phyloP scores from a whole-genome alignment of 2,888 invertebrate species.

The Latrodectus elegans region DNA sequence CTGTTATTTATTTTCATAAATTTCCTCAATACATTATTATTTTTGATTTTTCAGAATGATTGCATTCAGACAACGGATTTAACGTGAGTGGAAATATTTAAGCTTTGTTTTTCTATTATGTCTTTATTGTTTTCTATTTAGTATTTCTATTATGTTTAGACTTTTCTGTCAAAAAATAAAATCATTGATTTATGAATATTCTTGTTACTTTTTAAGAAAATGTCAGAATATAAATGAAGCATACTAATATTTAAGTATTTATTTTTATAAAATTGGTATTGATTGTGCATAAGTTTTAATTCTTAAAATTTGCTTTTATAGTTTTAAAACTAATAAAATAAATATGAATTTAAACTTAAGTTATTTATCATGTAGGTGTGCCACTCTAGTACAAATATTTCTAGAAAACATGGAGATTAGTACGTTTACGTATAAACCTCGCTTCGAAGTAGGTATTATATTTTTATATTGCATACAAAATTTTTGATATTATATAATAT shows the following conservation, averaged over 20 bases:
- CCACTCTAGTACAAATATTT: conserved; percentile 52
- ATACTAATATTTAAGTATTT: no score
- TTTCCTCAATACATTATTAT: no score
- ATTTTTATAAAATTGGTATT: no score
- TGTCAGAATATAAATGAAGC: no score
- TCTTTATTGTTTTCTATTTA: not conserved
- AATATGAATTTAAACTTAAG: no score
- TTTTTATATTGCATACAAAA: no score
- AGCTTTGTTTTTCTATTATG: not conserved
- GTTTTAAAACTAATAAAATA: not conserved
- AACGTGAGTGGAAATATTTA: conserved; percentile 25
- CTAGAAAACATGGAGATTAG: conserved; percentile 60
- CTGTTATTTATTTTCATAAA: no score
- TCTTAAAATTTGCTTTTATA: not conserved
- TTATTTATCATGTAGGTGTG: conserved; percentile 32
- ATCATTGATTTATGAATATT: no score
- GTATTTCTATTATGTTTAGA: not conserved
- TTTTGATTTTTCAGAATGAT: conserved; percentile 33
- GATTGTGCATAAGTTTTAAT: no score
- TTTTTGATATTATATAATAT: no score
- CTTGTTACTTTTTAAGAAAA: no score
- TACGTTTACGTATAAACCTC: conserved; percentile 44
- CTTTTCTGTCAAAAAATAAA: no score
- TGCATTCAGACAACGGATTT: conserved; percentile 27
- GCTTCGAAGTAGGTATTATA: conserved; percentile 38